These are phyloP conservation scores for Aphidius gifuensis DNA, from an alignment of 1,140 invertebrate genomes.

Conservation along the genomic window DNA sequence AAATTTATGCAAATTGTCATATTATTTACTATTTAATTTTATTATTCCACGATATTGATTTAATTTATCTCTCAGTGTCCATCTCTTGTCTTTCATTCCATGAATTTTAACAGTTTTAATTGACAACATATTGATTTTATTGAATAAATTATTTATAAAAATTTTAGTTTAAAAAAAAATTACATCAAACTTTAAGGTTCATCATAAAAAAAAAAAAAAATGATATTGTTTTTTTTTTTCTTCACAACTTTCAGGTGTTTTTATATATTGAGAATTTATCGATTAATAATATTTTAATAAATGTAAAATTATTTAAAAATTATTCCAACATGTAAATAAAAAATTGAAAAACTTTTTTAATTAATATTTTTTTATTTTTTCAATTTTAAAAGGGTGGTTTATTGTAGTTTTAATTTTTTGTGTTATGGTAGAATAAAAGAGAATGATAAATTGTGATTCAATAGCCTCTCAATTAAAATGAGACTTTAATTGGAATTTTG, in stretches of 20 bases:
- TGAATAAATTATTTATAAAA: neutral
- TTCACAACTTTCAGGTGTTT: neutral
- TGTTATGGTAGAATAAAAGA: neutral
- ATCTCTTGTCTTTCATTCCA: constrained; percentile 60
- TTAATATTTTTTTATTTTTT: too few relatives aligned
- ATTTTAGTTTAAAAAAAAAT: too few relatives aligned
- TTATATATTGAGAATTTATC: neutral
- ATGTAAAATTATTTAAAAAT: too few relatives aligned
- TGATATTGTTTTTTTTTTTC: neutral
- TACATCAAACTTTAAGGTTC: neutral
- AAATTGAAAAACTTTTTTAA: too few relatives aligned
- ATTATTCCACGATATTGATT: constrained; percentile 62
- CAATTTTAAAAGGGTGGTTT: too few relatives aligned
- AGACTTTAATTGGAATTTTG: constrained; percentile 23
- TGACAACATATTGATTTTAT: constrained; percentile 51
- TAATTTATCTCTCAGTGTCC: constrained; percentile 63
- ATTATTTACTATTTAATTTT: constrained; percentile 59
- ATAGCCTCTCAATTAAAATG: constrained; percentile 22
- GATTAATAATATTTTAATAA: neutral
- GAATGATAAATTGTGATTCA: constrained; percentile 16
- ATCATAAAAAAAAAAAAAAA: neutral
- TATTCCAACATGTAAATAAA: too few relatives aligned
- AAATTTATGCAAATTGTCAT: constrained; percentile 3
- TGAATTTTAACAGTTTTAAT: constrained; percentile 58
- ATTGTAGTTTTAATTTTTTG: too few relatives aligned